Base-by-base conservation (phyloP, 2,113 vertebrate genomes). In the Dromas ardeola region DNA sequence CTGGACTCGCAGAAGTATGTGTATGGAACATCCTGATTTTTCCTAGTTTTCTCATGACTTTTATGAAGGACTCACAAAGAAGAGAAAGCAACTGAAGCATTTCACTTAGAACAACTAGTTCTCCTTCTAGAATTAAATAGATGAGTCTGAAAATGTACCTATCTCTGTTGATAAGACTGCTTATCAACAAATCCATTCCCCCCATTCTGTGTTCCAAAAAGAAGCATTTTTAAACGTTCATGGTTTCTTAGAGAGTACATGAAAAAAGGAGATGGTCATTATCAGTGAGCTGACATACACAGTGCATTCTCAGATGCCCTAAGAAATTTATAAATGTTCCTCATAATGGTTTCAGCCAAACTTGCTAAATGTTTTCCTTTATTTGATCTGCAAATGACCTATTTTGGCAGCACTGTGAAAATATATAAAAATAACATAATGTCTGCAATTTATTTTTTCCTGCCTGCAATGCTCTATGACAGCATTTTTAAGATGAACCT, bases 401-500 rank as follows among this genome's bases (percentile, higher is more conserved):
- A 67, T 93, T 93, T 90, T 92, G 93, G 81, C 76, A 94, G 40
- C 32, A 56, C 19, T 72, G 43, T 52, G 73, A 88, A 94, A 93
- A 70, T 15, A 81, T 26, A 71, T 53, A 67, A 76, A 86, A 92
- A 67, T 38, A 91, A 81, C n/a, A 55, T 43, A 77, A 78, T 0
- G 1, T 65, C 61, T 82, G 71, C 45, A 95, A 52, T 95, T 92
- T 80, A 26, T 72, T 43, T 95, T 93, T 96, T 94, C 65, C 93
- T 96, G 94, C 84, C 70, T 95, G 66, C 84, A 80, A 45, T 58
- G 53, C 21, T 94, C 67, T 86, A 21, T 71, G 55, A 83, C 47
- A 91, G 63, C 67, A 87, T 91, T 95, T 95, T 95, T 56, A 81
- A 92, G 86, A 94, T n/a, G 36, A 91, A 72, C 42, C 50, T 85